phyloP scores from a whole-genome alignment of 2,113 vertebrate genomes.

The Brachyistius frenatus region DNA sequence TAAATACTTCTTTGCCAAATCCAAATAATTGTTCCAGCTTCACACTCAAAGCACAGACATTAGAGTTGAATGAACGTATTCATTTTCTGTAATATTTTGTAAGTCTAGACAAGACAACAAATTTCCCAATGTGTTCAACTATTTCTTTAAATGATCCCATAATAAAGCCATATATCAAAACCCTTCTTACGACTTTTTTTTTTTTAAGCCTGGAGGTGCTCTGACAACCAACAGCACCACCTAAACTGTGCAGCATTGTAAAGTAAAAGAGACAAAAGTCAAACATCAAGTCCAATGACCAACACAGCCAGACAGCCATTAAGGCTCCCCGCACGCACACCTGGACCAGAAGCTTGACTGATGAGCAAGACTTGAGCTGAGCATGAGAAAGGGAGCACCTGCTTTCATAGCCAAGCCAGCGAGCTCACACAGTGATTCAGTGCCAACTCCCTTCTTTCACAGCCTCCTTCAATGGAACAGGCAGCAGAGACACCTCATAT shows the following conservation, averaged over 20 bases:
- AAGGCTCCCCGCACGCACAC: background rate
- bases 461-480: conserved; percentile 13
- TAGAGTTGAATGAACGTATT: too few species aligned
- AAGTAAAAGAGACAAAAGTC: conserved; percentile 1
- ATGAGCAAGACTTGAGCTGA: conserved; percentile 24
- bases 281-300: conserved; percentile 6
- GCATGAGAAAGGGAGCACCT: conserved; percentile 8
- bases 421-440: background rate
- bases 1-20: too few species aligned
- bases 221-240: background rate
- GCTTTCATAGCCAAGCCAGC: conserved; percentile 19
- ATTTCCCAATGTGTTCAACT: background rate
- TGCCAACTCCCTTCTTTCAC: conserved; percentile 29
- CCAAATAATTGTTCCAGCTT: too few species aligned
- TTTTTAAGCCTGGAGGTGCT: too few species aligned
- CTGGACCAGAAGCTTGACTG: conserved; percentile 1
- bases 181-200: too few species aligned
- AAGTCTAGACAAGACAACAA: too few species aligned
- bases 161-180: background rate
- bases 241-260: background rate
- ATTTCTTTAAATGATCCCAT: background rate
- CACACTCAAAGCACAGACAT: too few species aligned
- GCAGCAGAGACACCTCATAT: conserved; percentile 3
- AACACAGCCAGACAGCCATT: background rate
- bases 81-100: too few species aligned